phyloP scores from a whole-genome alignment of 2,113 vertebrate species.

The Ardeotis arabs region DNA sequence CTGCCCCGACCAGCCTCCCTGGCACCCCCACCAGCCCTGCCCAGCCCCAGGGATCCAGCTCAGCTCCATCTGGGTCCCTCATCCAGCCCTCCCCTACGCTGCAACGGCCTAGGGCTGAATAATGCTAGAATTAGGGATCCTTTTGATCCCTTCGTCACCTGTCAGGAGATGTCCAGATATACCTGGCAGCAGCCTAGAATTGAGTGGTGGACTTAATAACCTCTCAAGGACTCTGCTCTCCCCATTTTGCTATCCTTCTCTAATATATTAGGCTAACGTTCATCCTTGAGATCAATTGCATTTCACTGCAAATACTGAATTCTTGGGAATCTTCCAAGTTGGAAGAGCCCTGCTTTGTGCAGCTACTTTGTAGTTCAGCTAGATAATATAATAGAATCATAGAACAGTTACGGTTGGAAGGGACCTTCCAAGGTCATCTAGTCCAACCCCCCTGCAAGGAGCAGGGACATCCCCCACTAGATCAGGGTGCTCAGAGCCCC shows the following conservation, averaged over 20 bases:
- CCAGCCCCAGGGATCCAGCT: neutral
- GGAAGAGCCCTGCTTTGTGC: neutral
- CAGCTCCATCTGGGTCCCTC: fast-evolving
- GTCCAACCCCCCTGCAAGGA: too few relatives aligned
- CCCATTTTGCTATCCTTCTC: neutral
- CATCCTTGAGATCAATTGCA: neutral
- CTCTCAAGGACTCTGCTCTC: neutral
- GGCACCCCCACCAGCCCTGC: neutral
- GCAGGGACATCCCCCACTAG: too few relatives aligned
- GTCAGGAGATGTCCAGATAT: neutral
- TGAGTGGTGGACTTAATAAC: neutral
- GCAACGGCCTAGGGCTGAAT: neutral
- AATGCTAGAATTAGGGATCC: neutral
- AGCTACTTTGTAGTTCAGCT: neutral
- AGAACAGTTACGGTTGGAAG: too few relatives aligned
- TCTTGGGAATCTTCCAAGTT: neutral
- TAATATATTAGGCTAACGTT: neutral
- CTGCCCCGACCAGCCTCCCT: neutral
- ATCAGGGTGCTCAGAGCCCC: too few relatives aligned
- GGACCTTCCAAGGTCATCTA: too few relatives aligned
- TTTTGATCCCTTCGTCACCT: neutral
- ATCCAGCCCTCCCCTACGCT: fast-evolving
- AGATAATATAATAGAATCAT: neutral
- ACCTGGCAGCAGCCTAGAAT: neutral
- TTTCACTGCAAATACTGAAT: neutral